Percentiles rank a stretch among this genome's conserved stretches.
These are phyloP conservation scores for Drosophila melanogaster DNA, from an alignment of 1,140 invertebrate genomes.

Conservation along the genomic window DNA sequence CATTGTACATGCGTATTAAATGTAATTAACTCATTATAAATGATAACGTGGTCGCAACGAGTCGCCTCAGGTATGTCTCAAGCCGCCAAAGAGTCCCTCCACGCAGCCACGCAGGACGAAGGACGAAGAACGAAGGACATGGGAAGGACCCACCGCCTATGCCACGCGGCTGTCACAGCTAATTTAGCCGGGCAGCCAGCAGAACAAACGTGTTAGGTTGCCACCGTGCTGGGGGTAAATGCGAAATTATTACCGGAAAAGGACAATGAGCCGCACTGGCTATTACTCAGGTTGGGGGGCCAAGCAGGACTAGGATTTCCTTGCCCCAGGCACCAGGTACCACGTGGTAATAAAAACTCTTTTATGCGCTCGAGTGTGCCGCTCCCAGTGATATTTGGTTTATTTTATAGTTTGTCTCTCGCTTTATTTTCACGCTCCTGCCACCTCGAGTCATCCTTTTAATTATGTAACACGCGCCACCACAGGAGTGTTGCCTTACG, in stretches of 20 bases:
- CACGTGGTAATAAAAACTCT: slow-evolving; percentile 60
- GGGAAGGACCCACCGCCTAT: background rate
- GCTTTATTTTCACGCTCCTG: slow-evolving; percentile 58
- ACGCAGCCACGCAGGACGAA: background rate
- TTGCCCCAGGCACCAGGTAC: background rate
- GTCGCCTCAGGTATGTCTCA: slow-evolving; percentile 54
- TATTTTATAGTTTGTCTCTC: slow-evolving; percentile 78
- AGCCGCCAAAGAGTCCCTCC: slow-evolving; percentile 32
- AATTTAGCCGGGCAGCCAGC: slow-evolving; percentile 61
- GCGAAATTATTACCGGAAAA: slow-evolving; percentile 76
- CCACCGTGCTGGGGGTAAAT: slow-evolving; percentile 55
- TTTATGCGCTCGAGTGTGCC: slow-evolving; percentile 70
- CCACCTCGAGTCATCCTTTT: slow-evolving; percentile 46
- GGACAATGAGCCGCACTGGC: slow-evolving; percentile 70
- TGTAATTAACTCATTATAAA: slow-evolving; percentile 83
- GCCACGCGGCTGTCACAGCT: slow-evolving; percentile 61
- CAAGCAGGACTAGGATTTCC: slow-evolving; percentile 18
- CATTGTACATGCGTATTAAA: slow-evolving; percentile 81
- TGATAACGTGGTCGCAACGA: slow-evolving; percentile 70
- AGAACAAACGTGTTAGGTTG: slow-evolving; percentile 68
- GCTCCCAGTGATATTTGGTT: slow-evolving; percentile 59
- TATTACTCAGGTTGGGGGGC: slow-evolving; percentile 56
- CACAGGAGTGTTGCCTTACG: slow-evolving; percentile 69
- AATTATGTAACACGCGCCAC: slow-evolving; percentile 71
- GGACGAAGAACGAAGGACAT: slow-evolving; percentile 2